Conservation (phyloP, 1,140 invertebrate species). For the Cotesia glomerata region DNA sequence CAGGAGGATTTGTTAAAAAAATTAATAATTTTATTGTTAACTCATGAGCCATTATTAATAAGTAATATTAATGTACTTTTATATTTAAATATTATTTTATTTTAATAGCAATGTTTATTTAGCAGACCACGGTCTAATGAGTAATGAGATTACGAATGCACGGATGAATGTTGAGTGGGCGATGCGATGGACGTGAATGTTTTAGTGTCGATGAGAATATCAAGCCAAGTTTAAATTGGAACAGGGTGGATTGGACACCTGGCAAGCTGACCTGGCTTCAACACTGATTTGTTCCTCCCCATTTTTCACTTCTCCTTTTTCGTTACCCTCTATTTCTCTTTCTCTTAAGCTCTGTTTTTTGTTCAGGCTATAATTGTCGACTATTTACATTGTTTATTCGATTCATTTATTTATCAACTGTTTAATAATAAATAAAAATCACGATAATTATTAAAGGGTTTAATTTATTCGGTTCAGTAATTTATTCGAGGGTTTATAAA, state of each 20-base stretch:
- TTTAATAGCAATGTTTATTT: not conserved
- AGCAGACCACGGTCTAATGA: too few relatives aligned
- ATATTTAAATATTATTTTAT: too few relatives aligned
- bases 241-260: constrained; percentile 20
- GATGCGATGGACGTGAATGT: not conserved
- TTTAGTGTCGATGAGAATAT: constrained; percentile 14
- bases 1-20: too few relatives aligned
- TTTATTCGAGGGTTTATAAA: too few relatives aligned
- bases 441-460: too few relatives aligned
- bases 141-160: not conserved
- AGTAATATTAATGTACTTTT: too few relatives aligned
- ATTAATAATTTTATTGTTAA: too few relatives aligned
- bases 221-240: constrained; percentile 25
- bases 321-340: not conserved
- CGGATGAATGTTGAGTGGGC: not conserved
- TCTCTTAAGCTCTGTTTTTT: not conserved
- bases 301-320: not conserved
- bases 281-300: not conserved
- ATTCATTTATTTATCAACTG: too few relatives aligned
- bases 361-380: not conserved
- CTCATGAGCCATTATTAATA: too few relatives aligned
- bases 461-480: too few relatives aligned
- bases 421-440: too few relatives aligned
- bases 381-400: not conserved
- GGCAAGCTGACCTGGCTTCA: constrained; percentile 8